Conservation (phyloP, 1,140 invertebrate species). For the Galleria mellonella region DNA sequence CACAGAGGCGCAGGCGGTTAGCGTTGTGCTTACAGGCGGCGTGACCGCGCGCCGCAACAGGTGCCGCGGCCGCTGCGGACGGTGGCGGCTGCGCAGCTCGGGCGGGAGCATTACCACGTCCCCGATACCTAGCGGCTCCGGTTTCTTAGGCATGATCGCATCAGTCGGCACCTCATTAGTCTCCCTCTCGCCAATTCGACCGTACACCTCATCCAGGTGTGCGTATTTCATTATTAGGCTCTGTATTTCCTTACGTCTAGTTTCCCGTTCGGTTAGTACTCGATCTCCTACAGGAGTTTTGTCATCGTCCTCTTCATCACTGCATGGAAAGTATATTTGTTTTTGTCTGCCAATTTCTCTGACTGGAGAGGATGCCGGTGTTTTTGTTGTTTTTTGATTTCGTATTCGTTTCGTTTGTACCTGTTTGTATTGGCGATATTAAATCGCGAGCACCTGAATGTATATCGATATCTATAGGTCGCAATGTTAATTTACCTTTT, state of each 20-base stretch:
- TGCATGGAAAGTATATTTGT: slow-evolving; percentile 66
- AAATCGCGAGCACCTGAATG: slow-evolving; percentile 47
- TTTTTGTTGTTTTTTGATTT: slow-evolving; percentile 43
- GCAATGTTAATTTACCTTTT: slow-evolving; percentile 60
- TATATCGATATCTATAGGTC: slow-evolving; percentile 69
- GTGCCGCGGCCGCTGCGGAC: slow-evolving; percentile 50
- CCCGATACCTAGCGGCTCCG: slow-evolving; percentile 51
- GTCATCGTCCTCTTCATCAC: slow-evolving; percentile 71
- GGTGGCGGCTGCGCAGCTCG: slow-evolving; percentile 58
- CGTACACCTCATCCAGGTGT: slow-evolving; percentile 80
- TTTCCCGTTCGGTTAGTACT: slow-evolving; percentile 80
- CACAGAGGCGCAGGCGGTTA: slow-evolving; percentile 61
- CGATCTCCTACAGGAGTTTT: slow-evolving; percentile 74
- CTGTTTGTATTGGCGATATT: slow-evolving; percentile 42
- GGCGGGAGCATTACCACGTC: slow-evolving; percentile 55
- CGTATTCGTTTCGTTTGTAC: slow-evolving; percentile 32
- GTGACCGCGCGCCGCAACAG: slow-evolving; percentile 60
- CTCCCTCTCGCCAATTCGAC: slow-evolving; percentile 53
- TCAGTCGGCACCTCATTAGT: slow-evolving; percentile 27
- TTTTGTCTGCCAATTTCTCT: slow-evolving; percentile 62
- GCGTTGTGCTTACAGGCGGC: slow-evolving; percentile 74
- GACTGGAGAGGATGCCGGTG: slow-evolving; percentile 47
- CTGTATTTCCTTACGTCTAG: slow-evolving; percentile 86
- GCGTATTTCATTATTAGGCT: slow-evolving; percentile 86
- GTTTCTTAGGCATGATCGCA: slow-evolving; percentile 29